Evolutionary conservation across 2,797 vertebrate genomes (phyloP).

Genomic region (Thalassophryne amazonica): DNA sequence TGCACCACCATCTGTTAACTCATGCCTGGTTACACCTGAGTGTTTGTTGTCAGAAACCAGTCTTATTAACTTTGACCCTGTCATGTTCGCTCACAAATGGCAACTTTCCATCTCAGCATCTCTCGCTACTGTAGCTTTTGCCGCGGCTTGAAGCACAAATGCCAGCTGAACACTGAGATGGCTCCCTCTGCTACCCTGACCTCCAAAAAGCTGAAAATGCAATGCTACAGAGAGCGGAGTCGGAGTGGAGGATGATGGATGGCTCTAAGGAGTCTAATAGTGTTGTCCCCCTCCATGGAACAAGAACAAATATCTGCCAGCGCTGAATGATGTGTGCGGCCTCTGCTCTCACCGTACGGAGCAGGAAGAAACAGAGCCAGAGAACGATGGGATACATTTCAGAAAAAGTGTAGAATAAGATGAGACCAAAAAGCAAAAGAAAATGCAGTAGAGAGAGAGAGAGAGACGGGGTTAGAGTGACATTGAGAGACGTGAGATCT

Average conservation of each 20-base stretch:
- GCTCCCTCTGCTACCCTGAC: conserved; percentile 60
- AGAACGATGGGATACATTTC: conserved; percentile 19
- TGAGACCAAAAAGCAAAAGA: conserved; percentile 29
- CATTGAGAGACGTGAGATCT: conserved; percentile 47
- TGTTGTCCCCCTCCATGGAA: conserved; percentile 43
- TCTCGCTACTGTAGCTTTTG: conserved; percentile 6
- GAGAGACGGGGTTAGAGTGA: conserved; percentile 53
- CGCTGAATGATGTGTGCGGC: conserved; percentile 49
- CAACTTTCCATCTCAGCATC: conserved; percentile 21
- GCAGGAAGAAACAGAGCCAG: conserved; percentile 8
- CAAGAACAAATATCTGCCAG: conserved; percentile 59
- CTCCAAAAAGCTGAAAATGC: conserved; percentile 66
- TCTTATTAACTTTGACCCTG: conserved; percentile 65
- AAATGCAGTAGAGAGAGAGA: conserved; percentile 29
- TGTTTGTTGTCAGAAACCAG: conserved; percentile 56
- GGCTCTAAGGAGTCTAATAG: conserved; percentile 48
- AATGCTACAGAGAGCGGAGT: conserved; percentile 27
- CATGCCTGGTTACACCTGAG: conserved; percentile 41
- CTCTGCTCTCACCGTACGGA: conserved; percentile 22
- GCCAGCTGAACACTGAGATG: conserved; percentile 57
- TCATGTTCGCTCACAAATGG: conserved; percentile 51
- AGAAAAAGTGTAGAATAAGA: conserved; percentile 20
- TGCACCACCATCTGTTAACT: conserved; percentile 49
- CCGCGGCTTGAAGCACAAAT: conserved; percentile 44
- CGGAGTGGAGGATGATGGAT: conserved; percentile 52